Base-by-base conservation (phyloP, 2,113 vertebrate species). In the Phylloscopus whistleri region DNA sequence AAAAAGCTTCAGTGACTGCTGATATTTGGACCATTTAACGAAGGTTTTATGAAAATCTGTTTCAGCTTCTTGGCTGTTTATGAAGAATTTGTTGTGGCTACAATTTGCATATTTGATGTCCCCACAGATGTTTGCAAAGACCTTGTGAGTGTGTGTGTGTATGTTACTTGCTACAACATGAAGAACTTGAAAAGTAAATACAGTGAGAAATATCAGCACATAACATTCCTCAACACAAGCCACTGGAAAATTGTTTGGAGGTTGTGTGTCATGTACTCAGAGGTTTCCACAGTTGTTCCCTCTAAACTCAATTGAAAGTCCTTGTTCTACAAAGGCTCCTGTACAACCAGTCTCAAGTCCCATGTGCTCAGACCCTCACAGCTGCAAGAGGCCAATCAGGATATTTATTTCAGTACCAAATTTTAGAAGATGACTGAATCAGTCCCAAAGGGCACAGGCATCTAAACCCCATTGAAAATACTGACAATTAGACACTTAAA, bases 181-280 rank as follows among this genome's bases (percentile, higher is more conserved):
- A 96, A 84, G 56, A 87, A 90, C 13, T 20, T 7, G 10, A 67
- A 31, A 96, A 83, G 70, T 74, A 93, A 94, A 86, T 67, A 63
- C 22, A 86, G n/a, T 43, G 64, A 63, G 48, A 93, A 89, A 81
- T 59, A 68, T 70, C 43, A 67, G 67, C 48, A 46, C 64, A 52
- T 60, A 76, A 48, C 2, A 13, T 74, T 94, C 70, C 83, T 88
- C 41, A 92, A 31, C 33, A 87, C 55, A 70, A 90, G 21, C 30
- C 48, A 70, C 35, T 41, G 39, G 63, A 80, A 94, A 66, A 77
- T 88, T 4, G 1, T 77, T 82, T 91, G 35, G 27, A 80, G 4
- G 22, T 41, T 44, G 39, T 23, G 10, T 78, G 56, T 43, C 72
- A 31, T 35, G 51, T 13, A 14, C 55, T 26, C 21, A 52, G 48